These are phyloP conservation scores for Gortyna flavago DNA, from an alignment of 2,888 invertebrate genomes.

Conservation along the genomic window DNA sequence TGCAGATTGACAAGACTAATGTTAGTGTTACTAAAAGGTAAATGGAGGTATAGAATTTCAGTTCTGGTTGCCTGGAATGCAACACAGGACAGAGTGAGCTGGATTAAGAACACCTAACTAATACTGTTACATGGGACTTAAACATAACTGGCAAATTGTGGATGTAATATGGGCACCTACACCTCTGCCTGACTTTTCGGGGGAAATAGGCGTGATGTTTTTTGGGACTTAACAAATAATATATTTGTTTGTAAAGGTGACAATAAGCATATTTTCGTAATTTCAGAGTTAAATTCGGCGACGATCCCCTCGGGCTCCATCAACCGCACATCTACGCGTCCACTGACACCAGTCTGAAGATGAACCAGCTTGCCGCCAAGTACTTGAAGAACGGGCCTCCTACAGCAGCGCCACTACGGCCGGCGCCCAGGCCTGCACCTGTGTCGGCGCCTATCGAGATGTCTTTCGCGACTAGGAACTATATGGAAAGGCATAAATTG, in stretches of 20 bases:
- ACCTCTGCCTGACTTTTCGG: no score
- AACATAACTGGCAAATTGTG: no score
- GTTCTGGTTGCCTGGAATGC: not conserved
- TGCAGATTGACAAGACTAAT: slow-evolving; percentile 87
- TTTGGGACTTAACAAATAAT: no score
- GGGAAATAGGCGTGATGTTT: no score
- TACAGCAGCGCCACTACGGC: slow-evolving; percentile 47
- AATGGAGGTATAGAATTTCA: slow-evolving; percentile 3
- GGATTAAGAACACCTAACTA: no score
- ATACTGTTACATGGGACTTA: no score
- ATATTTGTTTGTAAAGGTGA: no score
- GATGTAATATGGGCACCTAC: no score
- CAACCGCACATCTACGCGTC: slow-evolving; percentile 75
- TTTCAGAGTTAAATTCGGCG: slow-evolving; percentile 86
- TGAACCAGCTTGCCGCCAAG: slow-evolving; percentile 88
- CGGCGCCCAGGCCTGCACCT: slow-evolving; percentile 63
- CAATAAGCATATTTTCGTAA: slow-evolving; percentile 33
- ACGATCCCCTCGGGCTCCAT: slow-evolving; percentile 78
- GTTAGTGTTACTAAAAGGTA: slow-evolving; percentile 87
- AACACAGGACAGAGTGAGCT: not conserved
- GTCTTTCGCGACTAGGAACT: slow-evolving; percentile 93
- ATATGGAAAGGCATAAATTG: slow-evolving; percentile 92
- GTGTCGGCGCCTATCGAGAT: slow-evolving; percentile 88
- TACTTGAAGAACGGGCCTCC: slow-evolving; percentile 76
- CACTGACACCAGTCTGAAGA: slow-evolving; percentile 86